Percentiles rank a stretch among this genome's conserved stretches.
Conservation (phyloP, 2,113 vertebrate species). For the Neogobius melanostomus region DNA sequence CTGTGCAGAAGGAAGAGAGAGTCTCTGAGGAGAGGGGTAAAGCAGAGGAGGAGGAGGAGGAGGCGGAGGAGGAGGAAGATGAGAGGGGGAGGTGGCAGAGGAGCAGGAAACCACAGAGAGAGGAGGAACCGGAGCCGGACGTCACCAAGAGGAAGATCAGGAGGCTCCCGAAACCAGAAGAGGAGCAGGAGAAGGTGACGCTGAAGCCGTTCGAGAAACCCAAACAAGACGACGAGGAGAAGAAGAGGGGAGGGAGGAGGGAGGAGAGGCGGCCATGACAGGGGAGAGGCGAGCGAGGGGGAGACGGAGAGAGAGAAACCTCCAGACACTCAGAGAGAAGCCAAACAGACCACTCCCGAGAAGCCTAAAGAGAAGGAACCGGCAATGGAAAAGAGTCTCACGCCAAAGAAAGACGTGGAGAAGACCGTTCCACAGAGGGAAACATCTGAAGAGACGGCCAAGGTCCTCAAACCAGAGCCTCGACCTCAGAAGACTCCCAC, state of each 20-base stretch:
- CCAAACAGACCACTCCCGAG: not conserved
- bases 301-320: not conserved
- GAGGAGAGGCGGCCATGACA: not conserved
- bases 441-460: too few relatives aligned
- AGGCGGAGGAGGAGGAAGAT: slow-evolving; percentile 19
- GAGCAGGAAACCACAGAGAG: slow-evolving; percentile 35
- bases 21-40: not conserved
- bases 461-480: not conserved
- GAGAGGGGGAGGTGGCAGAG: slow-evolving; percentile 52
- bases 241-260: slow-evolving; percentile 29
- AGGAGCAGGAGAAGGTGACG: slow-evolving; percentile 52
- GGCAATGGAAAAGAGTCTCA: too few relatives aligned
- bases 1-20: not conserved
- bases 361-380: not conserved
- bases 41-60: not conserved
- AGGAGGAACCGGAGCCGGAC: slow-evolving; percentile 43
- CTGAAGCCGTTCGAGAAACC: slow-evolving; percentile 65
- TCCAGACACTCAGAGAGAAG: not conserved
- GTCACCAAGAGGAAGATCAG: slow-evolving; percentile 61
- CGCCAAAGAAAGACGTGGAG: too few relatives aligned
- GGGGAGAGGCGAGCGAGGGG: not conserved
- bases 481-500: slow-evolving; percentile 6
- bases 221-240: slow-evolving; percentile 12
- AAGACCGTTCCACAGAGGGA: too few relatives aligned
- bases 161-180: slow-evolving; percentile 48